Percentiles rank a stretch among this genome's conserved stretches.
Evolutionary conservation across 2,113 vertebrate species (phyloP).

Genomic region (Hoplias malabaricus): DNA sequence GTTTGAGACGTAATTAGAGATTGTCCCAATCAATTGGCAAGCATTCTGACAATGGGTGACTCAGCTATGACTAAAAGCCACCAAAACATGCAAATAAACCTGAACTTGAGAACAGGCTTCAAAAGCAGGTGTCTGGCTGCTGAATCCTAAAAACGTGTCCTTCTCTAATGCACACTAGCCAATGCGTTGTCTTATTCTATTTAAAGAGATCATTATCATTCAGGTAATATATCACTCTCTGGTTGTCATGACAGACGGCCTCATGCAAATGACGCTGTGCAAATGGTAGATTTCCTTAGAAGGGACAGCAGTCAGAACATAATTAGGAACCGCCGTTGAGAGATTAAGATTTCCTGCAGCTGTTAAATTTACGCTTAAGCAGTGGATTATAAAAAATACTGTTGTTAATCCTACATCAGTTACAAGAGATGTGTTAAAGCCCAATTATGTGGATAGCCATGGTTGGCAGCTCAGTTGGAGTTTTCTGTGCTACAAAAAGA

Average conservation of each 20-base stretch:
- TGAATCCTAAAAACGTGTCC: not conserved
- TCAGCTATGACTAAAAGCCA: constrained; percentile 27
- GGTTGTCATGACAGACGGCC: constrained; percentile 43
- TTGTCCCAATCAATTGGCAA: constrained; percentile 5
- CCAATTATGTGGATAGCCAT: not conserved
- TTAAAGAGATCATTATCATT: constrained; percentile 66
- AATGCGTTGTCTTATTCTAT: constrained; percentile 49
- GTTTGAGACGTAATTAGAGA: not conserved
- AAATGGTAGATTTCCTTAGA: constrained; percentile 35
- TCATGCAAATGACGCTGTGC: constrained; percentile 43
- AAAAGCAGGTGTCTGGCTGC: constrained; percentile 6
- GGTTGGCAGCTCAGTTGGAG: not conserved
- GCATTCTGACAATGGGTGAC: constrained; percentile 35
- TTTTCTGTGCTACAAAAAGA: constrained; percentile 34
- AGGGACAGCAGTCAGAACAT: constrained; percentile 34
- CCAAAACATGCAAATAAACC: constrained; percentile 34
- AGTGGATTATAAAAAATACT: constrained; percentile 20
- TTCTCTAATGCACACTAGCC: not conserved
- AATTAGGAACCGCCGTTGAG: constrained; percentile 28
- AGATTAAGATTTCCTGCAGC: not conserved
- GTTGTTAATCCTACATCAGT: constrained; percentile 12
- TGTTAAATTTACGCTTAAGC: constrained; percentile 27
- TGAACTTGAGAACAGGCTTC: constrained; percentile 7
- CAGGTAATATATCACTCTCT: constrained; percentile 39
- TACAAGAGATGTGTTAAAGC: not conserved